A percentile compares a stretch with the other conserved stretches of the same genome.
Evolutionary conservation across 2,113 vertebrate species (phyloP).

Genomic region (Mionectes macconnelli): DNA sequence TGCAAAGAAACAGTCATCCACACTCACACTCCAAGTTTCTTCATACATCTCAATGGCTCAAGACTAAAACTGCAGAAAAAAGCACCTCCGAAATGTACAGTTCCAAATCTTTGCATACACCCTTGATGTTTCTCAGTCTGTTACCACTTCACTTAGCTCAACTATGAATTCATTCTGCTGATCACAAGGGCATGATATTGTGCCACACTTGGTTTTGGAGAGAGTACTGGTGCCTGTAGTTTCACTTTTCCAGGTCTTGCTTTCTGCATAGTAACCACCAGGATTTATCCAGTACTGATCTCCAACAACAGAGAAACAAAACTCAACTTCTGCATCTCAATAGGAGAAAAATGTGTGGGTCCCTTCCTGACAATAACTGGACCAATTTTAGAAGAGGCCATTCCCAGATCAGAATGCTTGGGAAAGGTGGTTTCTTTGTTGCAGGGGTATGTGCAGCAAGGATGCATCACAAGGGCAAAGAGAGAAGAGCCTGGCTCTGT

Average conservation of each 20-base stretch:
- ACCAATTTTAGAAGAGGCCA: background rate
- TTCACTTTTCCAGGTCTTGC: background rate
- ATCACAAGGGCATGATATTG: background rate
- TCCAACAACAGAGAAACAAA: accelerated
- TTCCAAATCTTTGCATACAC: background rate
- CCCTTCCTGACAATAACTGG: background rate
- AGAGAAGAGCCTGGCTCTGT: background rate
- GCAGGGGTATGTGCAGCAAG: background rate
- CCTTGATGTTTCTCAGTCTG: background rate
- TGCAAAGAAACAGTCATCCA: background rate
- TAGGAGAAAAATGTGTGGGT: background rate
- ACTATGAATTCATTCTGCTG: background rate
- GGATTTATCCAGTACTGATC: background rate
- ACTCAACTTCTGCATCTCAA: background rate
- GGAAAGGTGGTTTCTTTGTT: background rate
- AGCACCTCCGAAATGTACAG: background rate
- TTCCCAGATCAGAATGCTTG: background rate
- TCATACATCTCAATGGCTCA: background rate
- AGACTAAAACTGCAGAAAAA: background rate
- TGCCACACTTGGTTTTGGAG: background rate
- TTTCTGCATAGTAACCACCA: background rate
- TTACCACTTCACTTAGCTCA: background rate
- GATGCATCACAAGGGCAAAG: background rate
- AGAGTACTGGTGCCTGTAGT: background rate
- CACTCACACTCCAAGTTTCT: background rate